Evolutionary conservation across 1,140 invertebrate genomes (phyloP).

Genomic region (Meloidogyne exigua): DNA sequence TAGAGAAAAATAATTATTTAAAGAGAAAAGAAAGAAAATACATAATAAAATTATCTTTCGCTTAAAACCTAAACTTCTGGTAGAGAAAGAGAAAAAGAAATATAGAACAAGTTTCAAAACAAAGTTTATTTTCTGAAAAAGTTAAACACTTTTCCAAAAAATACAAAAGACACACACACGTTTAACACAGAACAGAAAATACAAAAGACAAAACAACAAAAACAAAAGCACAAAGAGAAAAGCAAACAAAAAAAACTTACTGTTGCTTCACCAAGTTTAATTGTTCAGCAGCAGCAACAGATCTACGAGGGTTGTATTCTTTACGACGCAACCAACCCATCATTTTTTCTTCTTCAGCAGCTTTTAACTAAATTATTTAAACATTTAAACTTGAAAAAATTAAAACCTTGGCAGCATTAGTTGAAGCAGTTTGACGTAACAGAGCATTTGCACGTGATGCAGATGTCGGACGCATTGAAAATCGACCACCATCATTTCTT

Average conservation of each 20-base stretch:
- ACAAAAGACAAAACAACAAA: background rate
- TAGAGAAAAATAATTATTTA: background rate
- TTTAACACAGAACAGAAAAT: slow-evolving; percentile 2
- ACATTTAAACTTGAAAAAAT: background rate
- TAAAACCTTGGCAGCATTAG: slow-evolving; percentile 26
- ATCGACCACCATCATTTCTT: slow-evolving; percentile 48
- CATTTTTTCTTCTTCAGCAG: slow-evolving; percentile 44
- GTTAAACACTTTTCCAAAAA: background rate
- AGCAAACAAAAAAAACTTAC: slow-evolving; percentile 39
- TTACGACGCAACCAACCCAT: slow-evolving; percentile 50
- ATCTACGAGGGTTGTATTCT: slow-evolving; percentile 47
- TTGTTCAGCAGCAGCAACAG: slow-evolving; percentile 45
- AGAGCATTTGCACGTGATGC: background rate
- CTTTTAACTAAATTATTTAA: slow-evolving; percentile 17
- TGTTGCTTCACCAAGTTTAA: slow-evolving; percentile 5
- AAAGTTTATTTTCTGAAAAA: background rate
- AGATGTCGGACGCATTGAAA: slow-evolving; percentile 46
- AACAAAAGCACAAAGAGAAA: background rate
- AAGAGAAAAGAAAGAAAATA: background rate
- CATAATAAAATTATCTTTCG: too few species aligned
- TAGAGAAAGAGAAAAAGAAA: too few species aligned
- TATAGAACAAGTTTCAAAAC: too few species aligned
- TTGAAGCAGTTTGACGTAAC: background rate
- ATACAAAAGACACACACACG: too few species aligned
- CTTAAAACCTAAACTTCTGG: too few species aligned